These are phyloP conservation scores for Vanessa cardui DNA, from an alignment of 2,888 invertebrate genomes.

Conservation along the genomic window DNA sequence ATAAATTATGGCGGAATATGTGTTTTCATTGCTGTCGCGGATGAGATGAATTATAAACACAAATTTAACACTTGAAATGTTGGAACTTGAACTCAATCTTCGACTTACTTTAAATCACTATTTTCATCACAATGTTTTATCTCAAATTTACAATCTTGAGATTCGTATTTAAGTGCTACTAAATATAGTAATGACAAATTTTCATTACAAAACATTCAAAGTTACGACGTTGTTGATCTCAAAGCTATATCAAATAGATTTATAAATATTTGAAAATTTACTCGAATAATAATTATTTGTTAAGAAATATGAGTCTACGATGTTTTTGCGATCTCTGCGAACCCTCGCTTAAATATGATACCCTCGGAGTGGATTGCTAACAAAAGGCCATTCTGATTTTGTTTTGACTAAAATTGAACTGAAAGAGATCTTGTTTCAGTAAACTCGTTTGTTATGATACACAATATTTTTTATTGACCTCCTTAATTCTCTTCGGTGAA, in stretches of 20 bases:
- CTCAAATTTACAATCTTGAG: too few relatives aligned
- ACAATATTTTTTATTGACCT: slow-evolving; percentile 45
- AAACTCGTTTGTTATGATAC: slow-evolving; percentile 65
- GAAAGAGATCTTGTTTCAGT: slow-evolving; percentile 68
- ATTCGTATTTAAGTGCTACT: too few relatives aligned
- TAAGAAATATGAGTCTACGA: slow-evolving; percentile 31
- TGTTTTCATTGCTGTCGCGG: too few relatives aligned
- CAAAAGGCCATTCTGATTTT: slow-evolving; percentile 77
- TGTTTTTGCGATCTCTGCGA: slow-evolving; percentile 38
- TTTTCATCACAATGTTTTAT: too few relatives aligned
- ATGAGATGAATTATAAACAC: too few relatives aligned
- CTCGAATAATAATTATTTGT: slow-evolving; percentile 28
- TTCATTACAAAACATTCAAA: neutral
- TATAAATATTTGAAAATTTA: slow-evolving; percentile 24
- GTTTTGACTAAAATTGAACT: slow-evolving; percentile 78
- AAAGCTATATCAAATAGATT: slow-evolving; percentile 6
- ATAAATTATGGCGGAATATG: neutral
- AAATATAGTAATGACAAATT: neutral
- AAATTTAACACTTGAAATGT: too few relatives aligned
- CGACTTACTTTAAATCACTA: too few relatives aligned
- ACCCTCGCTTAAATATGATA: slow-evolving; percentile 71
- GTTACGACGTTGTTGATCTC: neutral
- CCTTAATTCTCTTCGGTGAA: slow-evolving; percentile 6
- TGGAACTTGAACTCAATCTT: too few relatives aligned
- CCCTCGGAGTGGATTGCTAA: slow-evolving; percentile 74